Conservation (phyloP, 2,113 vertebrate species). For the Polyodon spathula region DNA sequence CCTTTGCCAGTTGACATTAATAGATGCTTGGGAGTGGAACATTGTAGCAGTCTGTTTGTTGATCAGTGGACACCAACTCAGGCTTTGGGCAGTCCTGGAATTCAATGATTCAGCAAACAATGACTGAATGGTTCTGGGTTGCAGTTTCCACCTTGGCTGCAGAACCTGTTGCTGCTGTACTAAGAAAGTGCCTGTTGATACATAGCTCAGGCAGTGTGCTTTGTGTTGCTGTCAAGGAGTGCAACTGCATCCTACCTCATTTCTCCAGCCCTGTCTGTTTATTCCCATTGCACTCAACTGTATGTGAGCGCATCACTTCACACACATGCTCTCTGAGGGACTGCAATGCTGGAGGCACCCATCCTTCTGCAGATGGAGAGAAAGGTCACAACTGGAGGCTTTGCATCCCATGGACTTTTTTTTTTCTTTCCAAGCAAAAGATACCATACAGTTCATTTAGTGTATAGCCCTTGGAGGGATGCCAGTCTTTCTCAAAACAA, state of each 20-base stretch:
- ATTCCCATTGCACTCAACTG: background rate
- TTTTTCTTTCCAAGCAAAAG: background rate
- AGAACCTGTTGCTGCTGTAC: background rate
- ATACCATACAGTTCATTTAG: background rate
- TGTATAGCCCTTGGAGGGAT: constrained; percentile 9
- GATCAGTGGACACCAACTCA: constrained; percentile 28
- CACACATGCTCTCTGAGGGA: background rate
- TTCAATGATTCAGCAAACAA: background rate
- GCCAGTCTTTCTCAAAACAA: background rate
- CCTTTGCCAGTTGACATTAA: constrained; percentile 28
- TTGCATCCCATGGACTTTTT: background rate
- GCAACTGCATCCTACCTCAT: background rate
- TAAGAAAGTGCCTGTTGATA: background rate
- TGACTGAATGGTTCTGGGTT: background rate
- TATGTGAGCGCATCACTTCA: background rate
- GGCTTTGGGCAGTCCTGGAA: constrained; percentile 20
- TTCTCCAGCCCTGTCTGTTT: background rate
- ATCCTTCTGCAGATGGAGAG: background rate
- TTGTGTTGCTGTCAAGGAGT: background rate
- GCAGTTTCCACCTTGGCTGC: background rate
- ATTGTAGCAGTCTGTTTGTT: constrained; percentile 28
- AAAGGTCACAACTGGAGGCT: constrained; percentile 17
- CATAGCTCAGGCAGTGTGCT: too few species aligned
- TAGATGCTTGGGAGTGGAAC: constrained; percentile 26
- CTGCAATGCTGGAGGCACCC: background rate